Base-by-base conservation (phyloP, 2,797 vertebrate genomes). In the Buceros bicornis region DNA sequence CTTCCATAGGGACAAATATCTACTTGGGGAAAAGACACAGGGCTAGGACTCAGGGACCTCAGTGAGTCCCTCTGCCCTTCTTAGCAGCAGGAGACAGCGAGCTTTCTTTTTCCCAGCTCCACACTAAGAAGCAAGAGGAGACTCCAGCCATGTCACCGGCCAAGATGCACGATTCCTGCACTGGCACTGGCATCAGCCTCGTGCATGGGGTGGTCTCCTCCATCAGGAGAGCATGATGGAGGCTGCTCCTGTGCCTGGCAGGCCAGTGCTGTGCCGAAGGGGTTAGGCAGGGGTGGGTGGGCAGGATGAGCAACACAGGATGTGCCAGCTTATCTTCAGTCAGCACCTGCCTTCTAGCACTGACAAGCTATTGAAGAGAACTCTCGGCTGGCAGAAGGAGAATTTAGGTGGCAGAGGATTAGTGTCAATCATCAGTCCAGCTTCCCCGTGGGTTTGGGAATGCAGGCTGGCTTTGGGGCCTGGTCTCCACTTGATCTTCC, bases 191-290 rank as follows among this genome's bases (percentile, higher is more conserved):
- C 43, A 47, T 18, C 29, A 71, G 29, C 35, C 13, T 88, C 2
- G 0, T 22, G 4, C 5, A 17, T 11, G 19, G 11, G 4, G 5
- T 19, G 7, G 31, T 53, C 8, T 70, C n/a, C 26, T 87, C 51
- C 31, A 29, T 26, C 11, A 53, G 21, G 6, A 67, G 5, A 57
- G 11, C 45, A 47, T 54, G 33, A 33, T 33, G 33, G 33, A 33
- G 2, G 42, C 56, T 1, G 2, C 6, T 62, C 28, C 43, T 50
- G 15, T 43, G 51, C 9, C n/a, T 0, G 0, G 40, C 29, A 77
- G 69, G 66, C 33, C 1, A 0, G 25, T 0, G 0, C 50, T 51
- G 9, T 66, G 66, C 40, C 2, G 0, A 35, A 78, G 10, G 31
- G 26, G 25, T 31, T 29, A 43, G 40, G 58, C 1, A 2, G 37